phyloP scores from a whole-genome alignment of 2,888 invertebrate species.

The Aquatica leii region DNA sequence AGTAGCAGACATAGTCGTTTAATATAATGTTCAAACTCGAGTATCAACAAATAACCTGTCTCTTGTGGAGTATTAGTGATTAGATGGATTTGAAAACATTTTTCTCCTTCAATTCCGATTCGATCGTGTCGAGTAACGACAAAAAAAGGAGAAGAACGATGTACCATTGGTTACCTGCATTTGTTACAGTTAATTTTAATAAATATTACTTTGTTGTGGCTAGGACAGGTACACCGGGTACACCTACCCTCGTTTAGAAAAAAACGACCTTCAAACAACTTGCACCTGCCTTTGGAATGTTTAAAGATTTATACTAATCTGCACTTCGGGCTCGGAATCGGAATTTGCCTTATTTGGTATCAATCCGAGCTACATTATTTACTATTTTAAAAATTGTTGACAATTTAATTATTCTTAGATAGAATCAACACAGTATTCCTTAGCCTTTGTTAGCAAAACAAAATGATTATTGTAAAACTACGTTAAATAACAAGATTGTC shows the following conservation, averaged over 20 bases:
- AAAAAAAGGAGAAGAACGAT: neutral
- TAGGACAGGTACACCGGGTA: constrained; percentile 26
- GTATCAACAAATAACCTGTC: constrained; percentile 31
- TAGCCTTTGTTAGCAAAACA: no score
- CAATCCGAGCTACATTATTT: no score
- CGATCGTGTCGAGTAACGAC: no score
- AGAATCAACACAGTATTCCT: no score
- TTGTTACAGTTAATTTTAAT: constrained; percentile 31
- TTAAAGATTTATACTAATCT: constrained; percentile 31
- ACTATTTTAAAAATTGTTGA: no score
- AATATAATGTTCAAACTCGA: constrained; percentile 23
- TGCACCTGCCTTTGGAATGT: constrained; percentile 38
- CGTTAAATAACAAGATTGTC: no score
- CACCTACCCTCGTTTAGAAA: constrained; percentile 35
- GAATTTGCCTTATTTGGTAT: no score
- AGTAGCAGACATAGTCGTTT: constrained; percentile 30
- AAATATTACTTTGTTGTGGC: constrained; percentile 25
- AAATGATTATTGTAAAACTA: no score
- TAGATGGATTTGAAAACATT: constrained; percentile 13
- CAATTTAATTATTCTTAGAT: no score
- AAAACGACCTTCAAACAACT: constrained; percentile 38
- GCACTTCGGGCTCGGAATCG: constrained; percentile 6
- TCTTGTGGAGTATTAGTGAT: constrained; percentile 13
- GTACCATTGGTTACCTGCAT: constrained; percentile 1
- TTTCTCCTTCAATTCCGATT: neutral